Evolutionary conservation across 2,113 vertebrate species (phyloP).

Genomic region (Xenopus borealis): DNA sequence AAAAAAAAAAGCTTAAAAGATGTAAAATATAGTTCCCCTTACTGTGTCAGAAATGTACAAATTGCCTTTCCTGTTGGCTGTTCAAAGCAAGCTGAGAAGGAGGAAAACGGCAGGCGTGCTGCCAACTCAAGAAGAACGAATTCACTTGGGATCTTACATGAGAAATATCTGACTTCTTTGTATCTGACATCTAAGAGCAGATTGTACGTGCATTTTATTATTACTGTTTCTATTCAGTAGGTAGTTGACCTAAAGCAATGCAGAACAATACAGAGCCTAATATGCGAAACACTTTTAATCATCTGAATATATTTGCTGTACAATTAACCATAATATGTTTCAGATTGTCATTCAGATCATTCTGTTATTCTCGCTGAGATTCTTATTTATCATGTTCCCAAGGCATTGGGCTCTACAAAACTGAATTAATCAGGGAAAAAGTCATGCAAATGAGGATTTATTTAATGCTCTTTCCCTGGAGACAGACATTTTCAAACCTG

Average conservation of each 20-base stretch:
- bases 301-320: constrained; percentile 5
- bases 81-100: constrained; percentile 1
- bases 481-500: neutral
- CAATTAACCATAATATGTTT: constrained; percentile 4
- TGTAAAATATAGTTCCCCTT: neutral
- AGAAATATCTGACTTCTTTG: constrained; percentile 10
- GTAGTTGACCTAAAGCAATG: constrained; percentile 14
- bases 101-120: neutral
- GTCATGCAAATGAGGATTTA: neutral
- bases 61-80: constrained; percentile 3
- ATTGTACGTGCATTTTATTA: neutral
- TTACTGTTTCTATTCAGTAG: neutral
- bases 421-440: neutral
- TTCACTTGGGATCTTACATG: constrained; percentile 7
- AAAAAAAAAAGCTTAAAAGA: neutral
- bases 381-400: neutral
- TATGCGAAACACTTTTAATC: neutral
- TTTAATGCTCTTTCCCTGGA: neutral
- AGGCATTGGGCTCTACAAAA: neutral
- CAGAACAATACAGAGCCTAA: constrained; percentile 2
- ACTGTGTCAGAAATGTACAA: neutral
- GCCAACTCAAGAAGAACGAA: neutral
- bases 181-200: neutral
- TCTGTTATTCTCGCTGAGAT: neutral
- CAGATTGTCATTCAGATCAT: neutral